Base-by-base conservation (phyloP, 2,888 invertebrate genomes). In the Junonia oenone region DNA sequence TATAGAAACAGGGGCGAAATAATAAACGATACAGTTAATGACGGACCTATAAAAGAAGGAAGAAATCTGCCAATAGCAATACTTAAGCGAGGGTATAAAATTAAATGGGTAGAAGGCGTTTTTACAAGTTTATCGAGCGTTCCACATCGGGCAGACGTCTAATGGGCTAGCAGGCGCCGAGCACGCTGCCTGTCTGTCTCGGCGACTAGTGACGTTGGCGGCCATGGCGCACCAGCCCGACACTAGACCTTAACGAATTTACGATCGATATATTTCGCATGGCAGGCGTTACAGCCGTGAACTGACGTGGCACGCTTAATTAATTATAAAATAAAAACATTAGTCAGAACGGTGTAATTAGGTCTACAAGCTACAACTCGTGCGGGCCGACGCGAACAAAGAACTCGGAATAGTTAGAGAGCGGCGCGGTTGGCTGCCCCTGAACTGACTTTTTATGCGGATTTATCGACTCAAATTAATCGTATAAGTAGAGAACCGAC, bases 91-190 rank as follows among this genome's bases (percentile, higher is more conserved):
- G 80, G 82, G 74, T 83, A 85, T 89, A 89, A 89, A 88, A 88
- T 88, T 87, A 89, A 89, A 88, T 86, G 83, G 83, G 81, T 83
- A 83, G 85, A 86, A 85, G 83, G 85, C 85, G 85, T 87, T 89
- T 89, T 88, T 87, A 88, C 83, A 88, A 89, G 89, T 89, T 89
- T 89, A 89, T 89, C 87, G 89, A 89, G 89, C 90, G 89, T 86
- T 87, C 85, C 70, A 85, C 82, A 86, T 84, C 82, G 81, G 77
- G 78, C 79, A 83, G 88, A 84, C 87, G 78, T 78, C 76, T 88
- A 88, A 88, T 88, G 87, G 87, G 77, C 78, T 78, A 72, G 73
- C 74, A 83, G 89, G 88, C 88, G 87, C 87, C 87, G 82, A 76
- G 78, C 78, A 69, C 83, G 84, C 83, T 85, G 88, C 81, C 85